Conservation (phyloP, 1,140 invertebrate genomes). For the Drosophila pseudoananassae region DNA sequence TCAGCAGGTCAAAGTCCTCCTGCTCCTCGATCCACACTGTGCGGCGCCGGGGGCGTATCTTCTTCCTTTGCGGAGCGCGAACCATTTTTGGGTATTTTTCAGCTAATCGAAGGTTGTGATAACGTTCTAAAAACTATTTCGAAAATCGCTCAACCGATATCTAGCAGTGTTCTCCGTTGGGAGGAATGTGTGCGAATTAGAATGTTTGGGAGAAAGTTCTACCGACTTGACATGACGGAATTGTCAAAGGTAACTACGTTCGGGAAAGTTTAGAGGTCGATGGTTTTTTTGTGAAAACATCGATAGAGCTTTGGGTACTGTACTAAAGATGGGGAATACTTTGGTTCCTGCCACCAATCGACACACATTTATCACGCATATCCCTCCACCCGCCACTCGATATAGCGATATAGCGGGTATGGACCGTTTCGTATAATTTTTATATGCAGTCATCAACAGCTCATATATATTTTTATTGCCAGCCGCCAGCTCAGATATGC, state of each 20-base stretch:
- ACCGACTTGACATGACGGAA: neutral
- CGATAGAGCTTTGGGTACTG: too few relatives aligned
- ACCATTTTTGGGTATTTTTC: neutral
- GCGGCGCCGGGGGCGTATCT: neutral
- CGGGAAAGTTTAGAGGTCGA: too few relatives aligned
- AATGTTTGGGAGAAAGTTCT: neutral
- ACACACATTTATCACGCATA: constrained; percentile 14
- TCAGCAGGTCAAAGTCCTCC: constrained; percentile 1
- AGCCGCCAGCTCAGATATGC: constrained; percentile 71
- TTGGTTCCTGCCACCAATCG: constrained; percentile 1
- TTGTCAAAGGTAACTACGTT: neutral
- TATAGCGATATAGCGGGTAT: constrained; percentile 16
- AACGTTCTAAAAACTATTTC: too few relatives aligned
- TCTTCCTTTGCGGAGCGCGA: neutral
- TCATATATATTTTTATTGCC: constrained; percentile 82
- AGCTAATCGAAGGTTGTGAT: too few relatives aligned
- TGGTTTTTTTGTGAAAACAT: too few relatives aligned
- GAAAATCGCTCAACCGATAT: too few relatives aligned
- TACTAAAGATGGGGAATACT: neutral
- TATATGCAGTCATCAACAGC: constrained; percentile 81
- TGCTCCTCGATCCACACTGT: neutral
- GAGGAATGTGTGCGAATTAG: neutral
- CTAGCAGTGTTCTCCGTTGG: neutral
- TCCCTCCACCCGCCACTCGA: too few relatives aligned
- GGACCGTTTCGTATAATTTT: constrained; percentile 66